Evolutionary conservation across 2,113 vertebrate genomes (phyloP), one percentile per base, ranked within the genome.

Genomic region (Callithrix jacchus): DNA sequence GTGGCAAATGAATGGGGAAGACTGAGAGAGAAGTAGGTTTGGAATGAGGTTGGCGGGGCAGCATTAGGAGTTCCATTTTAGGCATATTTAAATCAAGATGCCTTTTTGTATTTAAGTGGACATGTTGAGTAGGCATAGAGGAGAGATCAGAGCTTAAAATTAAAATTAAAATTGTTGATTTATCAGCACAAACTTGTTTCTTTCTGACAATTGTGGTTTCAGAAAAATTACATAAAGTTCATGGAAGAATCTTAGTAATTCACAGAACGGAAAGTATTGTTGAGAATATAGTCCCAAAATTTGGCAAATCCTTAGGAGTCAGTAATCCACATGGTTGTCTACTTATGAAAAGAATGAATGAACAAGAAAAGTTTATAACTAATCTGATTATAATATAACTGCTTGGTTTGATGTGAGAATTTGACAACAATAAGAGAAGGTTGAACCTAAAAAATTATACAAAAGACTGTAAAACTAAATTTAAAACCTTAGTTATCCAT

Each of bases 181-280:
- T 68, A 47, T 42, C 54, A 90, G 35, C 4, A 85, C 91, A 54
- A 80, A 80, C 47, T 83, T 95, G 20, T 74, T 95, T 88, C 70
- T 87, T 88, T 93, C 40, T 18, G 6, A 87, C 42, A 88, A 80
- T 93, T 91, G 61, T 83, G 42, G 71, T 58, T 95, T 93, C 18
- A 77, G 70, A 54, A 91, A 92, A 94, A 91, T 96, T 95, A 11
- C 30, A 40, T 58, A 92, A 80, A 80, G 23, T 81, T 93, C 77
- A 30, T 91, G 56, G 90, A 91, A 87, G 73, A 90, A 52, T 88
- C 96, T 90, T 81, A 93, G 66, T 93, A 95, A 95, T 94, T 95
- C 49, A 91, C 52, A 81, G 68, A 77, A 83, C 89, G 40, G 68
- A 91, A 97, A 96, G n/a, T 83, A 83, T 82, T 73, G 23, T 42